Evolutionary conservation across 2,113 vertebrate genomes (phyloP).

Genomic region (Myrmophylax atrothorax): DNA sequence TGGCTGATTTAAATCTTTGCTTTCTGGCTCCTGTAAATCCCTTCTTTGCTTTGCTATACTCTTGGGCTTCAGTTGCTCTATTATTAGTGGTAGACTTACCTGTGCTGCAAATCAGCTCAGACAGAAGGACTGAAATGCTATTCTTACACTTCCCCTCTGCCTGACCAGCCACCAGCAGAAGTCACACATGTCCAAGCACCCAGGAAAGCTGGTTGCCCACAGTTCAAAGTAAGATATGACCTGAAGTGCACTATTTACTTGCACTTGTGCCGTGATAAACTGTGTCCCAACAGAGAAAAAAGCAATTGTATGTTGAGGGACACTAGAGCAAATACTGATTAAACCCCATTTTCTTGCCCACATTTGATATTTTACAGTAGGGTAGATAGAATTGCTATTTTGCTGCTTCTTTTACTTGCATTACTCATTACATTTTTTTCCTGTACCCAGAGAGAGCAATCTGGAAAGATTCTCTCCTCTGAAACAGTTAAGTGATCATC

Average conservation of each 20-base stretch:
- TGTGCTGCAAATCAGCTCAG: slow-evolving; percentile 31
- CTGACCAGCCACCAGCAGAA: background rate
- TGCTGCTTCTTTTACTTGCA: background rate
- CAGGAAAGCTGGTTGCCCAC: background rate
- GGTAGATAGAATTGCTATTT: background rate
- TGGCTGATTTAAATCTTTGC: background rate
- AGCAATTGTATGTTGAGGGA: background rate
- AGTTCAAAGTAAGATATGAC: background rate
- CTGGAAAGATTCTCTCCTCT: background rate
- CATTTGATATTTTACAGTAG: background rate
- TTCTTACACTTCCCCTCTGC: background rate
- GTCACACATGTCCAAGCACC: background rate
- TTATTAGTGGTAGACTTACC: slow-evolving; percentile 28
- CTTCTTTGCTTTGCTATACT: slow-evolving; percentile 12
- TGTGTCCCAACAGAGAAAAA: background rate
- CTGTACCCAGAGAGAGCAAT: background rate
- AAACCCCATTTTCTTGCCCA: background rate
- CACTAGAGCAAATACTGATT: background rate
- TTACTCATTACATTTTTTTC: background rate
- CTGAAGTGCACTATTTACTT: background rate
- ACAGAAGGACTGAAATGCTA: background rate
- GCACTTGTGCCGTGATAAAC: background rate
- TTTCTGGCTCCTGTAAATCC: slow-evolving; percentile 26
- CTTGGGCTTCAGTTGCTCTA: slow-evolving; percentile 15
- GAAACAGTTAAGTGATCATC: background rate